Base-by-base conservation (phyloP, 2,113 vertebrate species). In the Orthochromis malagaraziensis region DNA sequence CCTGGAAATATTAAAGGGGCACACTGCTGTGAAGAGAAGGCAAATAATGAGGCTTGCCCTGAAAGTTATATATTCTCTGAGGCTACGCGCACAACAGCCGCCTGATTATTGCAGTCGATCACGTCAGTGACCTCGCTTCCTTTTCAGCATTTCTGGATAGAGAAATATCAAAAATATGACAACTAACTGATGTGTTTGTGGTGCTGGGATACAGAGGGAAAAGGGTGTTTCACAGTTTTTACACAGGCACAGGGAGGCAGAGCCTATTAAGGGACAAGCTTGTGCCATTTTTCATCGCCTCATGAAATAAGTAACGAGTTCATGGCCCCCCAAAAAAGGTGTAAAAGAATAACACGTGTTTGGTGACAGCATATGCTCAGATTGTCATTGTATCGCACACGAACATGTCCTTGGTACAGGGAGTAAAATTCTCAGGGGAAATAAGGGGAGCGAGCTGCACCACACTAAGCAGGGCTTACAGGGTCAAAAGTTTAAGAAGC, bases 401-500 rank as follows among this genome's bases (percentile, higher is more conserved):
- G 24, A 79, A 84, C 65, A 85, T 6, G 57, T 85, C 70, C n/a
- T 40, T 93, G 94, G 91, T 92, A 94, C 91, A 91, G 77, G 58
- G 90, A 82, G 87, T 82, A 21, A 42, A 93, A 92, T 87, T 93
- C 95, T 94, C 89, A 3, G 58, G 94, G 94, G 93, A 95, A 95
- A 95, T 93, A 94, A 93, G 89, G 85, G 84, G 84, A 90, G 90
- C 84, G 38, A 87, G 89, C 90, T 87, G 68, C 92, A 85, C 40
- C 87, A 86, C 77, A 84, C 91, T 95, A 94, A 94, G 93, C 89
- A 92, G 84, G 83, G 89, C 92, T 94, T 93, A 95, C 93, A 51
- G 86, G 96, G 95, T 96, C 96, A 96, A 95, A 95, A 93, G 95
- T 95, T 95, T 95, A 96, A 93, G 88, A 94, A 93, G 90, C 90